These are phyloP conservation scores for Drosophila pseudotakahashii DNA, from an alignment of 2,888 invertebrate species.

Conservation along the genomic window DNA sequence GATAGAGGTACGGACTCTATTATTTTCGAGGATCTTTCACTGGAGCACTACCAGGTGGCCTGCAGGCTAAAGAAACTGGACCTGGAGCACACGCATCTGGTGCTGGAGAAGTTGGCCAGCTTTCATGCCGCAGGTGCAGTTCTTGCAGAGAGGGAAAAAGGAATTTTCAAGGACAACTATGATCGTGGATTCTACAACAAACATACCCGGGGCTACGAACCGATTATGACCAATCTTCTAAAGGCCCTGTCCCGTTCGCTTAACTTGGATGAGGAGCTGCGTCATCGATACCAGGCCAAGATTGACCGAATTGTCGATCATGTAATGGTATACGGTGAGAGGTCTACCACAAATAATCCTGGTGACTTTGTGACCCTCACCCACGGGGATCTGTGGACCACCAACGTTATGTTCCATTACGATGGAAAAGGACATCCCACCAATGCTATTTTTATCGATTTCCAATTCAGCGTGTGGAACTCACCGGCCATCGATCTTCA, in stretches of 20 bases:
- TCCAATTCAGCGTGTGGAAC: constrained; percentile 77
- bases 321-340: constrained; percentile 74
- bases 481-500: constrained; percentile 79
- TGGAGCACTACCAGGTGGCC: constrained; percentile 60
- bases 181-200: constrained; percentile 76
- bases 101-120: constrained; percentile 82
- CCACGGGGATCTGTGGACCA: constrained; percentile 80
- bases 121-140: constrained; percentile 85
- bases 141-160: constrained; percentile 74
- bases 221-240: constrained; percentile 60
- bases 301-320: constrained; percentile 55
- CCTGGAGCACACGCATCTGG: constrained; percentile 80
- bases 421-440: constrained; percentile 42
- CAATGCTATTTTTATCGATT: constrained; percentile 76
- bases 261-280: constrained; percentile 46
- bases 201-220: constrained; percentile 54
- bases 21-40: constrained; percentile 76
- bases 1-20: constrained; percentile 66
- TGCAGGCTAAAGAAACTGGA: constrained; percentile 80
- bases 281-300: constrained; percentile 67
- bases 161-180: constrained; percentile 49
- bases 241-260: constrained; percentile 55
- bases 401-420: constrained; percentile 79
- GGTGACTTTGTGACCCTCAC: constrained; percentile 67
- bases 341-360: constrained; percentile 45